Percentiles rank a stretch among this genome's conserved stretches.
Conservation (phyloP, 92 coral and sea anemone genomes). For the Nematostella vectensis region DNA sequence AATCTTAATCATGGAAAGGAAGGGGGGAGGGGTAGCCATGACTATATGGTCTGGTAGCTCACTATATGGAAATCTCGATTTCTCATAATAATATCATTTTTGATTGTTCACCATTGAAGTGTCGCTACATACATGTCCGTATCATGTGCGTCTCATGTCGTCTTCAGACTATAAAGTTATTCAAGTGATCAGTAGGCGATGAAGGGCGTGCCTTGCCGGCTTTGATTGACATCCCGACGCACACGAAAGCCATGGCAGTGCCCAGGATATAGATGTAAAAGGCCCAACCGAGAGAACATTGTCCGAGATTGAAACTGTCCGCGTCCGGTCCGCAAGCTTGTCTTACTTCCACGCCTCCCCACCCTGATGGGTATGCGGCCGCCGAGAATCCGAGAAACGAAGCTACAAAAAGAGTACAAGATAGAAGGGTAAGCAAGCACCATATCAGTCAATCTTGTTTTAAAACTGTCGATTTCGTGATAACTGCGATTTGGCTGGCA, state of each 20-base stretch:
- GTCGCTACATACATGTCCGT: too few relatives aligned
- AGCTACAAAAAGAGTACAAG: conserved; percentile 26
- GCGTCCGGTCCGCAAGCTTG: conserved; percentile 73
- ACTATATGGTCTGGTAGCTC: too few relatives aligned
- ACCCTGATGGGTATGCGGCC: conserved; percentile 86
- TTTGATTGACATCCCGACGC: conserved; percentile 56
- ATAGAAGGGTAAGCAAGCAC: background rate
- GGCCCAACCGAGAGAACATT: conserved; percentile 74
- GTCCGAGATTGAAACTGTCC: conserved; percentile 56
- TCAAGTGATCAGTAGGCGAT: conserved; percentile 1
- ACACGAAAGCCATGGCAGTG: conserved; percentile 46
- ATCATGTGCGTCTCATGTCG: background rate
- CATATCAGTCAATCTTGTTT: too few relatives aligned
- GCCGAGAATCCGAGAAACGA: conserved; percentile 63
- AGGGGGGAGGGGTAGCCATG: too few relatives aligned
- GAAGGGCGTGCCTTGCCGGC: conserved; percentile 23
- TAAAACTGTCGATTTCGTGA: too few relatives aligned
- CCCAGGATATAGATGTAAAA: conserved; percentile 53
- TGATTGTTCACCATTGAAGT: too few relatives aligned
- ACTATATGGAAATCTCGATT: too few relatives aligned
- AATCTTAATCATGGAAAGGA: too few relatives aligned
- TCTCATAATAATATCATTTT: too few relatives aligned
- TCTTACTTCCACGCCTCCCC: conserved; percentile 75
- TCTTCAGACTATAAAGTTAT: background rate
- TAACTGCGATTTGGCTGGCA: background rate